These are phyloP conservation scores for Heliothis peltigera DNA, from an alignment of 2,888 invertebrate genomes.

Conservation along the genomic window DNA sequence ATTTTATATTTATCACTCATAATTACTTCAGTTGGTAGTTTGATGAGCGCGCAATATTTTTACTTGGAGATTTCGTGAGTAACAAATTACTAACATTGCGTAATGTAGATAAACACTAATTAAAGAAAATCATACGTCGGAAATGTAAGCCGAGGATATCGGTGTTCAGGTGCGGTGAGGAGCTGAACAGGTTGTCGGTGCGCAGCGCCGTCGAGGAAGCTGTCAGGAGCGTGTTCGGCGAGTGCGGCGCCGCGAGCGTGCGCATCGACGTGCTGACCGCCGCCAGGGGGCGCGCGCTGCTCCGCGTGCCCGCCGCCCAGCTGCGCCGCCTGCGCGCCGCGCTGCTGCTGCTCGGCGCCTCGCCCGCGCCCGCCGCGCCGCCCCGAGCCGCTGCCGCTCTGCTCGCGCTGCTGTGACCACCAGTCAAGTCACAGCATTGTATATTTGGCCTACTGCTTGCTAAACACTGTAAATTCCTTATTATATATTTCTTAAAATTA, in stretches of 20 bases:
- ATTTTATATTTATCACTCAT: background rate
- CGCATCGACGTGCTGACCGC: conserved; percentile 41
- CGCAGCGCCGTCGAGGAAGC: conserved; percentile 46
- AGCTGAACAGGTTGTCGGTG: conserved; percentile 43
- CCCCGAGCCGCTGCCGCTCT: conserved; percentile 27
- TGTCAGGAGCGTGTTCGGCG: conserved; percentile 39
- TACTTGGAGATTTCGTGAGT: conserved; percentile 81
- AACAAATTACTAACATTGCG: conserved; percentile 40
- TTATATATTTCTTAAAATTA: no score
- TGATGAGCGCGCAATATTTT: conserved; percentile 70
- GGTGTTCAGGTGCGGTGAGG: conserved; percentile 53
- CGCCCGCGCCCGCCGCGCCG: conserved; percentile 14
- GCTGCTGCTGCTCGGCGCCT: conserved; percentile 20
- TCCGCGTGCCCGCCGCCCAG: conserved; percentile 40
- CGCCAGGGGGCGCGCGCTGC: conserved; percentile 21
- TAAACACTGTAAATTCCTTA: no score
- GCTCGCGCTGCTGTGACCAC: conserved; percentile 41
- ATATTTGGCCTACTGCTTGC: no score
- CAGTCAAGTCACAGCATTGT: no score
- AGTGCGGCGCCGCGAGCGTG: conserved; percentile 51
- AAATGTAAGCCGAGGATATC: conserved; percentile 1
- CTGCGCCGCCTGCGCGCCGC: conserved; percentile 33
- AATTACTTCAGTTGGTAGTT: conserved; percentile 12
- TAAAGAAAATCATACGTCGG: background rate
- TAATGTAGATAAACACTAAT: conserved; percentile 28